A percentile compares a stretch with the other conserved stretches of the same genome.
phyloP scores from a whole-genome alignment of 2,113 vertebrate species.

The Chaetops frenatus region DNA sequence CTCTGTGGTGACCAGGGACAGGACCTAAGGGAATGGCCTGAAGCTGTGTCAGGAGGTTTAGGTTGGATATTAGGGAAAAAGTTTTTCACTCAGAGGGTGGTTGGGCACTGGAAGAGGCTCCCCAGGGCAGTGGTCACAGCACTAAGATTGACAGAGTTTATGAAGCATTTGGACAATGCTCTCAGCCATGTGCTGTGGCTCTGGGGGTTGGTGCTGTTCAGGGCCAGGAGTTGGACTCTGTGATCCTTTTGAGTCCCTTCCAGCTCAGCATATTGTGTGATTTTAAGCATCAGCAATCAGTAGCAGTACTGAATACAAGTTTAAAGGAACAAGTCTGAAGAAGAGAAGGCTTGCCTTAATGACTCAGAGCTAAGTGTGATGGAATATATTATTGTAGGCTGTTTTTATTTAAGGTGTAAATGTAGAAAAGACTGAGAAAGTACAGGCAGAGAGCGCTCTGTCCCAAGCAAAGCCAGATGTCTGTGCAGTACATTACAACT shows the following conservation, averaged over 20 bases:
- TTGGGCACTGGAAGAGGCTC: neutral
- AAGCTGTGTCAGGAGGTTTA: neutral
- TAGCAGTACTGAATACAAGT: neutral
- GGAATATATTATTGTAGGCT: neutral
- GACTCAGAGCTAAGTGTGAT: neutral
- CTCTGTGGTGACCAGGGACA: neutral
- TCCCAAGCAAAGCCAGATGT: neutral
- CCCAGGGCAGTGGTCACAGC: neutral
- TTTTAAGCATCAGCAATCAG: neutral
- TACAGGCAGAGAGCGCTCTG: neutral
- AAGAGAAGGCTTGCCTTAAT: neutral
- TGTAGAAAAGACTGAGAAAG: neutral
- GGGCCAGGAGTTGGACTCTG: rapidly evolving
- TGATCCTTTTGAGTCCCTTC: neutral
- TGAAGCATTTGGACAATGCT: neutral
- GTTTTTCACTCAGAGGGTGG: neutral
- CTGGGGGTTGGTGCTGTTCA: neutral
- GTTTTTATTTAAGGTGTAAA: neutral
- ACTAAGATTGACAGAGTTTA: neutral
- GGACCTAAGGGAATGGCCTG: neutral
- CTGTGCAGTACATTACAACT: neutral
- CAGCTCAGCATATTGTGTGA: neutral
- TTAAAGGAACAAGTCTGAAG: neutral
- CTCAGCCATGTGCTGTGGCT: neutral
- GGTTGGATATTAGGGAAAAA: neutral